These are phyloP conservation scores for Bombus waltoni DNA, from an alignment of 1,140 invertebrate species.

Conservation along the genomic window DNA sequence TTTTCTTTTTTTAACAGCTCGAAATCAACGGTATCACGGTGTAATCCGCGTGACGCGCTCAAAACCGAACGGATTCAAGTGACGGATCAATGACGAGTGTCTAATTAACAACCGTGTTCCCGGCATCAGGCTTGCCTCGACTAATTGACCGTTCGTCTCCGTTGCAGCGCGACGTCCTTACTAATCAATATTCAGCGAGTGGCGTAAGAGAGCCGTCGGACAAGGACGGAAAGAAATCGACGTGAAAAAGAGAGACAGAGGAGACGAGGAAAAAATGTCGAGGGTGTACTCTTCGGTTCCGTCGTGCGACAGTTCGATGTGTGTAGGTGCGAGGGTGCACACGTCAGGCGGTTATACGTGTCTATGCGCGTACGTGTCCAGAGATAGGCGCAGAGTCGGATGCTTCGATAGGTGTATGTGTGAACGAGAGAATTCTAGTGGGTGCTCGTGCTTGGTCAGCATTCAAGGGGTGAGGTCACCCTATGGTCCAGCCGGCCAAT, in stretches of 20 bases:
- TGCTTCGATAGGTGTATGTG: neutral
- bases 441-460: slow-evolving; percentile 81
- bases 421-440: slow-evolving; percentile 67
- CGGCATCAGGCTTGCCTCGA: slow-evolving; percentile 58
- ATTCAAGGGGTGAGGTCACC: slow-evolving; percentile 78
- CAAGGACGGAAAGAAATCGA: slow-evolving; percentile 42
- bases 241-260: neutral
- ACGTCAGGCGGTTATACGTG: neutral
- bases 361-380: neutral
- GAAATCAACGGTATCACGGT: neutral
- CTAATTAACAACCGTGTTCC: slow-evolving; percentile 60
- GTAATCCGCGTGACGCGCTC: slow-evolving; percentile 26
- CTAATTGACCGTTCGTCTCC: slow-evolving; percentile 67
- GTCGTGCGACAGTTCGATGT: slow-evolving; percentile 12
- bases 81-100: slow-evolving; percentile 67
- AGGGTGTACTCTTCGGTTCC: slow-evolving; percentile 53
- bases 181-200: slow-evolving; percentile 69
- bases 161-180: slow-evolving; percentile 63
- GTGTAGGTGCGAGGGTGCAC: slow-evolving; percentile 13
- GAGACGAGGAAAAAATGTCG: slow-evolving; percentile 54
- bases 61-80: slow-evolving; percentile 45
- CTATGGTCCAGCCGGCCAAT: slow-evolving; percentile 80
- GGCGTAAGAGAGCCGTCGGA: slow-evolving; percentile 51
- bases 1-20: neutral
- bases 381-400: slow-evolving; percentile 14